These are phyloP conservation scores for Redunca redunca DNA, from an alignment of 2,113 vertebrate genomes.

Conservation along the genomic window DNA sequence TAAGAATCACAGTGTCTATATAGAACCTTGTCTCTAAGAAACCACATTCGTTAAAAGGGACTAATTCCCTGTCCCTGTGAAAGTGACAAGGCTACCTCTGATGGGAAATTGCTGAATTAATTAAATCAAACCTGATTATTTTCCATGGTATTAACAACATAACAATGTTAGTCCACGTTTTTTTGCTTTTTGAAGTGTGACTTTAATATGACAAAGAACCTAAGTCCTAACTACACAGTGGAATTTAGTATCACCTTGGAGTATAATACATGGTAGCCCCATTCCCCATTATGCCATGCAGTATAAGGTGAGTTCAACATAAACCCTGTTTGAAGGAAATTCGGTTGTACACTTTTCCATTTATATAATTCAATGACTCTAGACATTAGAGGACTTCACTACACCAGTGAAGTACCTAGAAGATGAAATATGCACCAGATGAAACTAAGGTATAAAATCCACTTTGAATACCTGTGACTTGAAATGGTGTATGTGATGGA, in stretches of 20 bases:
- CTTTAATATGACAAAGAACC: background rate
- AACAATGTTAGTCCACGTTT: background rate
- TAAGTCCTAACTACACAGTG: background rate
- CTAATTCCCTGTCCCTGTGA: background rate
- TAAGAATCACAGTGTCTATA: background rate
- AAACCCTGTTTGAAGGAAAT: background rate
- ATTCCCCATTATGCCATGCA: background rate
- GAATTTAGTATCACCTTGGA: background rate
- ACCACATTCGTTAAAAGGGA: background rate
- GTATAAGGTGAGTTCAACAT: background rate
- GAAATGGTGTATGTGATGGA: background rate
- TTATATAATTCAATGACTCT: background rate
- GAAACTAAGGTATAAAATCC: slow-evolving; percentile 26
- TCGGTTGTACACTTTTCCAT: background rate
- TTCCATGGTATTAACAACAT: background rate
- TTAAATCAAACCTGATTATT: slow-evolving; percentile 19
- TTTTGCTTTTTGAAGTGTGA: background rate
- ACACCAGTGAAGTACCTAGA: background rate
- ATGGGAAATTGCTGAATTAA: background rate
- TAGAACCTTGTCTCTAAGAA: background rate
- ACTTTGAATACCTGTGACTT: background rate
- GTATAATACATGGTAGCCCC: background rate
- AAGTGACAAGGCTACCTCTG: background rate
- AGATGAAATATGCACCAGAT: background rate
- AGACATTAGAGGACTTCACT: background rate